Evolutionary conservation across 2,888 invertebrate species (phyloP), one percentile per base, ranked within the genome.

Genomic region (Ichneumon xanthorius): DNA sequence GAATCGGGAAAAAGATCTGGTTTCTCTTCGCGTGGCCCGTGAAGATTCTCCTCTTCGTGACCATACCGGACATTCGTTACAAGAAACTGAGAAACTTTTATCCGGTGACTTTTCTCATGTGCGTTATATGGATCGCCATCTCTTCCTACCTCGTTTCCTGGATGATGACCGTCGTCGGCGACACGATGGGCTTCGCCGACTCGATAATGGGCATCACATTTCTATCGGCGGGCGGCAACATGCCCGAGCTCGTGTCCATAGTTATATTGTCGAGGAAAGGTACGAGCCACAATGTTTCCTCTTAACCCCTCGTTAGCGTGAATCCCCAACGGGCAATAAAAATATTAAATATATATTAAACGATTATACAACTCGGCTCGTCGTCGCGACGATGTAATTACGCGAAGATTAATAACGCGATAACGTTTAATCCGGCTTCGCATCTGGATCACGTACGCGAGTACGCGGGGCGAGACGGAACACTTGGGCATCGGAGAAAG

Each of bases 121-220:
- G 98, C 91, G 96, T 98, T 37, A 93, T 97, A 1, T 98, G 97
- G 96, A 98, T 99, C 86, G 98, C 97, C 2, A 93, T 95, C 0
- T 96, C 98, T 87, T 97, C 98, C 0, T 99, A 98, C 92, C 90
- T 98, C 77, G 97, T 98, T 37, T 97, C 98, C 0, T 99, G 99
- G 99, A 98, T 98, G 96, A 97, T 98, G 93, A 96, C 98, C 45
- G 95, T 97, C 4, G 96, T 98, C 87, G 98, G 98, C 40, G 95
- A 96, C 86, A 97, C 98, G 0, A 95, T 98, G 61, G 95, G 95
- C 4, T 97, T 99, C 71, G 97, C 98, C 0, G 98, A 98, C 89
- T 97, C 98, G 11, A 96, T 99, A 0, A 97, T 98, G 97, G 99
- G 98, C 2, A 96, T 99, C 91, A 98, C 98, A 0, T 97, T 99